These are phyloP conservation scores for Chloroceryle aenea DNA, from an alignment of 2,113 vertebrate genomes.

Conservation along the genomic window DNA sequence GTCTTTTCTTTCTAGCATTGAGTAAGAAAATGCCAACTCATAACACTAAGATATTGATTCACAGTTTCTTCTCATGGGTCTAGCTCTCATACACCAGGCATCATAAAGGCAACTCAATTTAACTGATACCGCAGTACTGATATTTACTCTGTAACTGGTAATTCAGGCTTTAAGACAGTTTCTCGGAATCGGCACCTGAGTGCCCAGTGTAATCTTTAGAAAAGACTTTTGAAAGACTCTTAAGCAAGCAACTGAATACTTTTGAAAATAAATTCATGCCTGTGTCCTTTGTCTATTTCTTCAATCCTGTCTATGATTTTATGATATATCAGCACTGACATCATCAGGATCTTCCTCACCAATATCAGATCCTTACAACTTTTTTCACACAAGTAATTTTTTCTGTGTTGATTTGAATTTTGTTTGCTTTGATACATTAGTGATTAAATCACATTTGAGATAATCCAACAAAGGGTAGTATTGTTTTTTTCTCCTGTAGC, in stretches of 20 bases:
- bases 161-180: neutral
- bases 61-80: neutral
- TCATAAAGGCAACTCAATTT: fast-evolving
- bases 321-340: neutral
- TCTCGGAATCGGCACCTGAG: neutral
- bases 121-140: neutral
- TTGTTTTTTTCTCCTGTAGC: neutral
- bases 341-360: neutral
- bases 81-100: neutral
- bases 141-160: neutral
- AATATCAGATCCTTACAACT: neutral
- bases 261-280: neutral
- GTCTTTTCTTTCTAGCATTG: neutral
- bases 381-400: neutral
- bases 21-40: neutral
- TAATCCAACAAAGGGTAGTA: neutral
- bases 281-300: neutral
- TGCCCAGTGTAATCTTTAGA: neutral
- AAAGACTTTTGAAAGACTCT: neutral
- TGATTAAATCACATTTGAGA: neutral
- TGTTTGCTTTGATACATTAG: neutral
- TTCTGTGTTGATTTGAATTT: neutral
- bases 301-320: neutral
- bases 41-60: neutral
- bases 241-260: neutral